Evolutionary conservation across 2,113 vertebrate species (phyloP).

Genomic region (Mesitornis unicolor): DNA sequence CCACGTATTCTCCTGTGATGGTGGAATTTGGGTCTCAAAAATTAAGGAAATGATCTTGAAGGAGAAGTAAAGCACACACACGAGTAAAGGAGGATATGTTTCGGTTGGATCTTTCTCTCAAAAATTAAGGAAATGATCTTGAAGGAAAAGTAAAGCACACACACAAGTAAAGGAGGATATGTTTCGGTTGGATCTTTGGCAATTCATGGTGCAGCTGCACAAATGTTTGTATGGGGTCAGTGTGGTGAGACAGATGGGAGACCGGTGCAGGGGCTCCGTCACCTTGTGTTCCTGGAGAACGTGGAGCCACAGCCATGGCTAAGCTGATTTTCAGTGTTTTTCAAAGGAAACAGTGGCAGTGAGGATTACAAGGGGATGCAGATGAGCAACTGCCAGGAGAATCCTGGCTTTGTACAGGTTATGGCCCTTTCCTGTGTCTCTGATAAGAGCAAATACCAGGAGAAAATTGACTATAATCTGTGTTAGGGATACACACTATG

Average conservation of each 20-base stretch:
- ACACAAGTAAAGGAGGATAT: accelerated
- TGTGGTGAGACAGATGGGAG: background rate
- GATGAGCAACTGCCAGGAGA: background rate
- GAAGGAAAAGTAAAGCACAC: background rate
- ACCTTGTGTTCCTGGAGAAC: background rate
- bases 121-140: background rate
- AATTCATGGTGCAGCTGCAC: background rate
- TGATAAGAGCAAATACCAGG: background rate
- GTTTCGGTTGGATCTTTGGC: background rate
- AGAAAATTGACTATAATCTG: background rate
- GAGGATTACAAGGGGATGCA: background rate
- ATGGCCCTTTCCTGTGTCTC: background rate
- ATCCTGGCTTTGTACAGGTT: background rate
- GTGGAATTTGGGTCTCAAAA: background rate
- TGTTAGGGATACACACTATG: background rate
- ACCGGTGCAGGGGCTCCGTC: background rate
- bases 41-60: background rate
- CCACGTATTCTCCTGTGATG: too few species aligned
- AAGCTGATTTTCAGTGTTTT: background rate
- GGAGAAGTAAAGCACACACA: background rate
- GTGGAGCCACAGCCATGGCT: background rate
- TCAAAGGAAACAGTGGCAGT: background rate
- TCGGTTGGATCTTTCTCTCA: background rate
- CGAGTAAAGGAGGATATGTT: accelerated
- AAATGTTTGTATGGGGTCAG: background rate